phyloP scores from a whole-genome alignment of 1,140 invertebrate genomes.

The Sinonovacula constricta region DNA sequence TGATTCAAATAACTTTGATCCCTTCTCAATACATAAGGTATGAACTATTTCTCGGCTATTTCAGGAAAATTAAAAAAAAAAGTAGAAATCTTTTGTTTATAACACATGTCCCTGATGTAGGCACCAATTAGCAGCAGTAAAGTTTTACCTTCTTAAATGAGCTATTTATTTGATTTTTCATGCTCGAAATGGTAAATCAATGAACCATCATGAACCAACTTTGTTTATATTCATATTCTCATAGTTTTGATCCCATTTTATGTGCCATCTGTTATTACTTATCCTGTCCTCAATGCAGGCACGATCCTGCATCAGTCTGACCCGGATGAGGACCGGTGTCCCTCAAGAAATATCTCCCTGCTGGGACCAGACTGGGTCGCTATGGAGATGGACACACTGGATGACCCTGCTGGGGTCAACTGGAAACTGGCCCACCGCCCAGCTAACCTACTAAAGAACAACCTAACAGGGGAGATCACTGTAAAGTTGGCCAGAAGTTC shows the following conservation, averaged over 20 bases:
- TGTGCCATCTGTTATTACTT: background rate
- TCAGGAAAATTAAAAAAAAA: no score
- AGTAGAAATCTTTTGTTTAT: no score
- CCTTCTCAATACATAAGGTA: no score
- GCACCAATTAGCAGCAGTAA: no score
- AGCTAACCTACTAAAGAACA: conserved; percentile 43
- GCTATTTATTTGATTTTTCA: no score
- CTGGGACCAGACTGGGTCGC: conserved; percentile 48
- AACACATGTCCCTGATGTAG: no score
- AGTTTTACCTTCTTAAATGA: no score
- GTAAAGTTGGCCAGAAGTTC: conserved; percentile 57
- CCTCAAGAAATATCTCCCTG: conserved; percentile 48
- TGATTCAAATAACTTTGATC: no score
- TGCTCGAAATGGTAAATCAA: background rate
- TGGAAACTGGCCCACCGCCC: conserved; percentile 51
- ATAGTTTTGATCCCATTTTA: background rate
- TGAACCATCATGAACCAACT: background rate
- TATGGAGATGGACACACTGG: conserved; percentile 9
- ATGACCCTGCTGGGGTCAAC: conserved; percentile 47
- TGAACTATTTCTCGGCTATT: no score
- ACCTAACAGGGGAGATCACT: conserved; percentile 32
- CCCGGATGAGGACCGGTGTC: conserved; percentile 51
- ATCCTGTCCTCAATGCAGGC: conserved; percentile 36
- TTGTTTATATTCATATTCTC: background rate
- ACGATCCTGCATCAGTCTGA: conserved; percentile 57